These are phyloP conservation scores for Conus betulinus DNA, from an alignment of 1,140 invertebrate genomes.

Conservation along the genomic window DNA sequence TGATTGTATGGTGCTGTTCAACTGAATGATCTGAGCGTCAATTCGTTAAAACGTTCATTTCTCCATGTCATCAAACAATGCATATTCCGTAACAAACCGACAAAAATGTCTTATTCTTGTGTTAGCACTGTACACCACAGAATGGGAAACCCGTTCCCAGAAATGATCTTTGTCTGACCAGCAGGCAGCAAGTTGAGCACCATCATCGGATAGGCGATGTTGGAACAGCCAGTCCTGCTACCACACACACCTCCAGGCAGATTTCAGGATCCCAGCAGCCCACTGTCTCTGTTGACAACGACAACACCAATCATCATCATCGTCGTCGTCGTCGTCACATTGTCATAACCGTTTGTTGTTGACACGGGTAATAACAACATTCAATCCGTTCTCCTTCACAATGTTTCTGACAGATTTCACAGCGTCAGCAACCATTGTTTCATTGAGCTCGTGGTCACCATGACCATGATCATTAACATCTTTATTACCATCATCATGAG, in stretches of 20 bases:
- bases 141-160: too few species aligned
- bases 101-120: too few species aligned
- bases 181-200: conserved; percentile 70
- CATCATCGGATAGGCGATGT: conserved; percentile 71
- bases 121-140: too few species aligned
- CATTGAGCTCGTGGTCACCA: too few species aligned
- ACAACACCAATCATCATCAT: not conserved
- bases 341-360: not conserved
- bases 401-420: too few species aligned
- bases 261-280: conserved; percentile 73
- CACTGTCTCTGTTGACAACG: conserved; percentile 72
- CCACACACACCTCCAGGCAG: conserved; percentile 71
- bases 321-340: not conserved
- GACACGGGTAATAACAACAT: not conserved
- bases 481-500: too few species aligned
- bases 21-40: too few species aligned
- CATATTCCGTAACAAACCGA: not conserved
- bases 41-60: too few species aligned
- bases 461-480: too few species aligned
- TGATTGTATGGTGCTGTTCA: too few species aligned
- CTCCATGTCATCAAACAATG: not conserved
- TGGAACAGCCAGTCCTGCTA: conserved; percentile 64
- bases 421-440: too few species aligned
- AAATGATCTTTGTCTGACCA: conserved; percentile 52
- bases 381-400: too few species aligned